Conservation (phyloP, 2,888 invertebrate species). For the Volucella inflata region DNA sequence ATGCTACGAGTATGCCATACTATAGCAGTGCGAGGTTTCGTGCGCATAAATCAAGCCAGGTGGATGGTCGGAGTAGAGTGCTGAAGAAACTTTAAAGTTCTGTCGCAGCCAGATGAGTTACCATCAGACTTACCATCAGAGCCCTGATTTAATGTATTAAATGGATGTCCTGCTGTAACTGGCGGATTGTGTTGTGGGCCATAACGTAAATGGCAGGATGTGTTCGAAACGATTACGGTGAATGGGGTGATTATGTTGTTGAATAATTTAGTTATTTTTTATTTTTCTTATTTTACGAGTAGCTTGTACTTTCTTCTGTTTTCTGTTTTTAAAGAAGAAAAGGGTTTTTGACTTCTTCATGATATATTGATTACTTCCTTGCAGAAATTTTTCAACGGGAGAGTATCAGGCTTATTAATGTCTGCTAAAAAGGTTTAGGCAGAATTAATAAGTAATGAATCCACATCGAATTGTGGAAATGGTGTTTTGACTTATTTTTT, state of each 20-base stretch:
- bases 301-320: not conserved
- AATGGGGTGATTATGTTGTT: conserved; percentile 66
- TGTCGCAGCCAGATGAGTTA: conserved; percentile 73
- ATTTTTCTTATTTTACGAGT: too few relatives aligned
- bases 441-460: too few relatives aligned
- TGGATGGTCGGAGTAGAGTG: conserved; percentile 63
- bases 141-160: conserved; percentile 73
- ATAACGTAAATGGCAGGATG: conserved; percentile 63
- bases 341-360: conserved; percentile 33
- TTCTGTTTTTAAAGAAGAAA: conserved; percentile 3
- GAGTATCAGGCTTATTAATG: not conserved
- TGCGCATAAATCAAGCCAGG: conserved; percentile 72
- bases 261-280: conserved; percentile 67
- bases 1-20: not conserved
- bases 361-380: not conserved
- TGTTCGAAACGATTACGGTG: conserved; percentile 59
- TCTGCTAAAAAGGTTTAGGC: not conserved
- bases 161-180: conserved; percentile 65
- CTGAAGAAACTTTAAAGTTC: conserved; percentile 71
- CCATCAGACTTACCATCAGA: conserved; percentile 72
- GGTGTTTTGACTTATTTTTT: too few relatives aligned
- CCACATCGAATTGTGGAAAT: too few relatives aligned
- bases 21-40: conserved; percentile 24
- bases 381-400: not conserved
- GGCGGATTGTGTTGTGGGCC: conserved; percentile 58